Evolutionary conservation across 2,888 invertebrate species (phyloP).

Genomic region (Apamea anceps): DNA sequence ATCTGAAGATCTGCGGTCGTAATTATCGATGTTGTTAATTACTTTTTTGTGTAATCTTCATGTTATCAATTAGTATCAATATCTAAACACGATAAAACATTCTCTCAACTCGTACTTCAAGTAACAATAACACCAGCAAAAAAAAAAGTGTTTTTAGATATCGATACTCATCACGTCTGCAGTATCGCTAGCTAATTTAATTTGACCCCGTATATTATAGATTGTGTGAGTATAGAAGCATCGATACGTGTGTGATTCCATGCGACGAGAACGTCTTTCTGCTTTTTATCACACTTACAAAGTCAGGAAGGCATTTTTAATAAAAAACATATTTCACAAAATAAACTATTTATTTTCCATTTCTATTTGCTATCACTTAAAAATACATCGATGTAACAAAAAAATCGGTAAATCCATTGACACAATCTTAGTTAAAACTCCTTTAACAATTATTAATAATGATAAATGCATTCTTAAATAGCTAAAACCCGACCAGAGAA

Average conservation of each 20-base stretch:
- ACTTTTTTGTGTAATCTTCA: too few relatives aligned
- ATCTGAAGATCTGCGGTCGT: background rate
- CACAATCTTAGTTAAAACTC: constrained; percentile 79
- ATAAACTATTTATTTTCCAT: constrained; percentile 82
- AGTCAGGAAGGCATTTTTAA: background rate
- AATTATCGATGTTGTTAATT: background rate
- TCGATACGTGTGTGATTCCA: background rate
- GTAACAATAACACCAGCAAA: too few relatives aligned
- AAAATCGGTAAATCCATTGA: constrained; percentile 82
- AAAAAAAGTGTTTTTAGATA: too few relatives aligned
- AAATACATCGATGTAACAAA: constrained; percentile 87
- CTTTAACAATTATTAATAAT: constrained; percentile 76
- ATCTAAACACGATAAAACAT: too few relatives aligned
- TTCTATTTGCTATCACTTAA: constrained; percentile 81
- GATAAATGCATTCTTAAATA: constrained; percentile 83
- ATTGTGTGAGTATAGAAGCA: background rate
- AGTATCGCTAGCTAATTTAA: background rate
- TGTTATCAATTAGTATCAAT: too few relatives aligned
- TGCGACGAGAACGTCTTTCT: background rate
- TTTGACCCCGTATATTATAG: background rate
- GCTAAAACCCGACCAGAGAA: constrained; percentile 68
- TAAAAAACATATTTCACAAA: constrained; percentile 74
- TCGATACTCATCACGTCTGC: background rate
- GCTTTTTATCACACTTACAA: background rate
- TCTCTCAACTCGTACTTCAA: too few relatives aligned